A percentile compares a stretch with the other conserved stretches of the same genome.
Conservation (phyloP, 23 tunicate genomes). For the Halocynthia roretzi region DNA sequence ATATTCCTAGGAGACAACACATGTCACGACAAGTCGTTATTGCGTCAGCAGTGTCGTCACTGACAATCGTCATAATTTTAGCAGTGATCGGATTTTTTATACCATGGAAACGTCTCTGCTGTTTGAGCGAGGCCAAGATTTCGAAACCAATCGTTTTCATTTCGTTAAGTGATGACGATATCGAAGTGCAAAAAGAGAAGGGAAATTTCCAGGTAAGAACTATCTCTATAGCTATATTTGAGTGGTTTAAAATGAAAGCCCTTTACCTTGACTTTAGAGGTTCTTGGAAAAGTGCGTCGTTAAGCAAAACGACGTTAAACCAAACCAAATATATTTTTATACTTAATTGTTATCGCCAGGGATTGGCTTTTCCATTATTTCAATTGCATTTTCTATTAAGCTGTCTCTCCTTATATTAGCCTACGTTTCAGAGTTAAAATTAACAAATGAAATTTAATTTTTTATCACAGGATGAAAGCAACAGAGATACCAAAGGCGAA, state of each 20-base stretch:
- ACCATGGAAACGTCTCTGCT: neutral
- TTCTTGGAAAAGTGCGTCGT: too few relatives aligned
- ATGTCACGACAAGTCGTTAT: neutral
- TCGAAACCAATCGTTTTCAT: neutral
- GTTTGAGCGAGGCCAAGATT: neutral
- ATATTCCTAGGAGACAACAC: neutral
- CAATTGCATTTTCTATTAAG: too few relatives aligned
- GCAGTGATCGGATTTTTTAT: neutral
- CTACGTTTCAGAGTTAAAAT: too few relatives aligned
- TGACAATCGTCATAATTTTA: conserved; percentile 1
- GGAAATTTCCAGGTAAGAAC: neutral
- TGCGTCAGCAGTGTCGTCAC: conserved; percentile 14
- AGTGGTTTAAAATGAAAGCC: too few relatives aligned
- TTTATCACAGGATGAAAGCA: neutral
- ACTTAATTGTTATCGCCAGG: too few relatives aligned
- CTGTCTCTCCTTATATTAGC: too few relatives aligned
- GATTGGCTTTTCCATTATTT: too few relatives aligned
- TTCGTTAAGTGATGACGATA: neutral
- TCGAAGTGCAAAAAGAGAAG: neutral
- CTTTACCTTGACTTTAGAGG: too few relatives aligned
- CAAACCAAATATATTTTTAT: too few relatives aligned
- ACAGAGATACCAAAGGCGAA: neutral
- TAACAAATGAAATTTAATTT: neutral
- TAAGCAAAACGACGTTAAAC: too few relatives aligned
- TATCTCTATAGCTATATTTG: too few relatives aligned